Percentiles rank a stretch among this genome's conserved stretches.
phyloP scores from a whole-genome alignment of 2,797 vertebrate genomes.

The Anas capensis region DNA sequence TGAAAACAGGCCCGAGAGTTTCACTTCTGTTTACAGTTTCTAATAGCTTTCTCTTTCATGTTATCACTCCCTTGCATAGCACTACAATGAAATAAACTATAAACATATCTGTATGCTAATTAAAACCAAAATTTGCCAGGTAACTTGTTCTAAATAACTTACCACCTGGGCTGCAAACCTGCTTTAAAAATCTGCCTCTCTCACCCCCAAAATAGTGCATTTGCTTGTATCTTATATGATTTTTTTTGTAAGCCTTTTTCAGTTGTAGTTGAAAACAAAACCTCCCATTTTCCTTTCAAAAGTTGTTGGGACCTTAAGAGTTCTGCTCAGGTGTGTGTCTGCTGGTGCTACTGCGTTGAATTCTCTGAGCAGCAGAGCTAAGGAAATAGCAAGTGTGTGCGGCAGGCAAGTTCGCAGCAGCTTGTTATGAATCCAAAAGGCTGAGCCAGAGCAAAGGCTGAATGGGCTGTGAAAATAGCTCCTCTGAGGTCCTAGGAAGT shows the following conservation, averaged over 20 bases:
- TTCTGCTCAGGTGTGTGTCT: accelerated
- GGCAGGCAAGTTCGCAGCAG: accelerated
- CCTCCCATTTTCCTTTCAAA: accelerated
- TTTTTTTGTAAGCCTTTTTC: not conserved
- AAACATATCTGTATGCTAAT: not conserved
- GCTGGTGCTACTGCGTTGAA: not conserved
- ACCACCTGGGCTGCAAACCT: not conserved
- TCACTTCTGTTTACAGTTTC: conserved; percentile 42
- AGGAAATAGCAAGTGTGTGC: not conserved
- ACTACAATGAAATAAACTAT: not conserved
- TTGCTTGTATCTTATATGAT: not conserved
- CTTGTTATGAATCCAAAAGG: not conserved
- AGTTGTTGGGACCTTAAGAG: not conserved
- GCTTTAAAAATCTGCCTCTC: not conserved
- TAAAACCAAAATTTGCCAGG: not conserved
- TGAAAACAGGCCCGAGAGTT: conserved; percentile 42
- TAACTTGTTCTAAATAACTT: not conserved
- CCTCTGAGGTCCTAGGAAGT: not conserved
- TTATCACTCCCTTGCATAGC: not conserved
- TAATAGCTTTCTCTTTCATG: conserved; percentile 53
- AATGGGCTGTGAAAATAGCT: not conserved
- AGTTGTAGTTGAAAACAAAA: not conserved
- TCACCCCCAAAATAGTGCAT: not conserved
- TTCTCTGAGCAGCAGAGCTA: not conserved
- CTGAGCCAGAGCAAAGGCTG: not conserved